Evolutionary conservation across 1,140 invertebrate genomes (phyloP), one percentile per base, ranked within the genome.

Genomic region (Pogonomyrmex californicus): DNA sequence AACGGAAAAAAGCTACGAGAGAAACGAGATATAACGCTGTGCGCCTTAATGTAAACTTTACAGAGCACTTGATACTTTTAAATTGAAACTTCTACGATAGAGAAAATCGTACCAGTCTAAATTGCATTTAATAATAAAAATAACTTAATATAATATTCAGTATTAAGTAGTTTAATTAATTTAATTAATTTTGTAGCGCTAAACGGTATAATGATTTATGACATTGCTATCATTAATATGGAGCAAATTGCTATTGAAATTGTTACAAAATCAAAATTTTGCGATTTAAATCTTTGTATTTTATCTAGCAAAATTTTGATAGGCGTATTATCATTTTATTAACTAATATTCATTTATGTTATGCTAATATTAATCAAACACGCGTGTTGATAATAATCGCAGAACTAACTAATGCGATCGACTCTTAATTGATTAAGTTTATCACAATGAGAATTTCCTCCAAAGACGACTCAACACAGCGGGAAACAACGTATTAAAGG

Each of bases 391-490:
- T 49, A 44, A 83, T 60, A 75, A 47, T 47, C 41, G 30, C 41
- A 36, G 17, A 44, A 41, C 17, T 71, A 71, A 60, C 66, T 49
- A 58, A 75, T 60, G 33, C 68, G 44, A 82, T 60, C 30, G 54
- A 38, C 17, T 83, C 23, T 81, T 79, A 81, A 81, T 81, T 81
- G 78, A 75, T 75, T 60, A 83, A 83, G 68, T 83, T 83, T 75
- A 75, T 44, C 68, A 75, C 44, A 83, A 75, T 83, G 79, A 75
- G 79, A 83, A 73, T 60, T 75, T 73, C 79, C 68, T 47, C 12
- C 10, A 71, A 82, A 82, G 79, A 73, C n/a, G 79, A 82, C 30
- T 81, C 49, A 56, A 56, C 2, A 17, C 23, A 33, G 30, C 70
- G 23, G 49, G 49, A 17, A 65, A 70, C 66, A 54, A 51, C 41